Percentiles rank a stretch among this genome's conserved stretches.
phyloP scores from a whole-genome alignment of 1,140 invertebrate genomes.

The Diplogasteroides magnus region DNA sequence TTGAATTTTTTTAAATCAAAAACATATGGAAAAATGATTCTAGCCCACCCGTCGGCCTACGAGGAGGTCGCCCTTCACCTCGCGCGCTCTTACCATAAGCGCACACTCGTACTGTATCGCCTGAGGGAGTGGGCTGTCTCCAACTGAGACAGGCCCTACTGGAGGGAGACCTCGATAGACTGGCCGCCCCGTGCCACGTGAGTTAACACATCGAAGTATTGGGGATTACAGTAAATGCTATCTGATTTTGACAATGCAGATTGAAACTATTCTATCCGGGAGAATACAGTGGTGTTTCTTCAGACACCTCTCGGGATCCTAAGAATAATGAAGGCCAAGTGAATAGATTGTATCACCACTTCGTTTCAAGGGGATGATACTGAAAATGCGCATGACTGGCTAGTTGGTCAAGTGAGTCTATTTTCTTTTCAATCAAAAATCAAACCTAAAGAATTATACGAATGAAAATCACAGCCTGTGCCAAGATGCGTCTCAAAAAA shows the following conservation, averaged over 20 bases:
- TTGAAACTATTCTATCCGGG: neutral
- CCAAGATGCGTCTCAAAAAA: too few relatives aligned
- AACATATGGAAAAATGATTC: neutral
- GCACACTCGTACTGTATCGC: conserved; percentile 93
- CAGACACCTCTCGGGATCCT: conserved; percentile 79
- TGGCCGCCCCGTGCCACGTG: conserved; percentile 80
- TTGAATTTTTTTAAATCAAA: neutral
- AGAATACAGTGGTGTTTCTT: neutral
- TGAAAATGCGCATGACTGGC: conserved; percentile 81
- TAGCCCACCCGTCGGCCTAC: conserved; percentile 63
- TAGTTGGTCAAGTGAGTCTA: conserved; percentile 58
- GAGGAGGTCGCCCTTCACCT: conserved; percentile 93
- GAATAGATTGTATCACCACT: conserved; percentile 92
- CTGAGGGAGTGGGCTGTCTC: conserved; percentile 92
- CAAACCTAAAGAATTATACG: too few relatives aligned
- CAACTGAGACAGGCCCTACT: conserved; percentile 87
- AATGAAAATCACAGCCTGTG: too few relatives aligned
- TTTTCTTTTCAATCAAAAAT: too few relatives aligned
- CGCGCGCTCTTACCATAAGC: conserved; percentile 83
- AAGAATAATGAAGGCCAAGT: conserved; percentile 87
- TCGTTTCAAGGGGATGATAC: conserved; percentile 89
- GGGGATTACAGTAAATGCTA: neutral
- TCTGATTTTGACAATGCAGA: neutral
- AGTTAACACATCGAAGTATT: neutral
- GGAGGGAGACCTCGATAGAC: conserved; percentile 81